Evolutionary conservation across 2,113 vertebrate species (phyloP).

Genomic region (Eurypyga helias): DNA sequence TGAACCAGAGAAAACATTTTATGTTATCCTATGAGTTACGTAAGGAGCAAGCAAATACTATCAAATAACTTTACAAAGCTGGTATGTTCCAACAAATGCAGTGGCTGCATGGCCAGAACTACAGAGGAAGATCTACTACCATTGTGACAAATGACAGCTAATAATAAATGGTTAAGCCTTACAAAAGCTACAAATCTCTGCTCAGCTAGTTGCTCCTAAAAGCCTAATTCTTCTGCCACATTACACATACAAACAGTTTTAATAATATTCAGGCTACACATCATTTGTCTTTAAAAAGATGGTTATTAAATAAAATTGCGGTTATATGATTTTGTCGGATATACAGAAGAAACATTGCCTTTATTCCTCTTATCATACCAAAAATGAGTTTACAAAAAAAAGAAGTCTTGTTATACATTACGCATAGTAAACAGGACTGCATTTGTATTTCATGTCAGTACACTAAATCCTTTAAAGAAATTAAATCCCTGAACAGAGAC

Average conservation of each 20-base stretch:
- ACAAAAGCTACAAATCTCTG: not conserved
- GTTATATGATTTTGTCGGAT: not conserved
- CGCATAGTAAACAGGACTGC: fast-evolving
- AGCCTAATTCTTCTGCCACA: not conserved
- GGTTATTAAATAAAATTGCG: not conserved
- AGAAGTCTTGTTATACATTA: not conserved
- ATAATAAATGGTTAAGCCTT: not conserved
- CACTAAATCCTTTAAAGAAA: not conserved
- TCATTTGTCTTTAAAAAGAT: not conserved
- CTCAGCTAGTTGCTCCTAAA: not conserved
- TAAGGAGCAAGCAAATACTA: not conserved
- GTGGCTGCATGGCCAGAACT: not conserved
- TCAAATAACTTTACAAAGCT: not conserved
- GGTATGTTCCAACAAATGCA: not conserved
- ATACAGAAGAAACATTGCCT: not conserved
- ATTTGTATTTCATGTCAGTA: not conserved
- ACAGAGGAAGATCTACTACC: not conserved
- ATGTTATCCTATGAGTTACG: not conserved
- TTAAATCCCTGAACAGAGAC: not conserved
- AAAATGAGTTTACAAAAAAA: not conserved
- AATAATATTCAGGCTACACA: not conserved
- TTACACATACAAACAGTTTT: not conserved
- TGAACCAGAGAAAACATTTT: not conserved
- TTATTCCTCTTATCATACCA: not conserved
- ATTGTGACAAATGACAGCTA: not conserved